A percentile compares a stretch with the other conserved stretches of the same genome.
These are phyloP conservation scores for Saiga tatarica DNA, from an alignment of 2,113 vertebrate genomes.

Conservation along the genomic window DNA sequence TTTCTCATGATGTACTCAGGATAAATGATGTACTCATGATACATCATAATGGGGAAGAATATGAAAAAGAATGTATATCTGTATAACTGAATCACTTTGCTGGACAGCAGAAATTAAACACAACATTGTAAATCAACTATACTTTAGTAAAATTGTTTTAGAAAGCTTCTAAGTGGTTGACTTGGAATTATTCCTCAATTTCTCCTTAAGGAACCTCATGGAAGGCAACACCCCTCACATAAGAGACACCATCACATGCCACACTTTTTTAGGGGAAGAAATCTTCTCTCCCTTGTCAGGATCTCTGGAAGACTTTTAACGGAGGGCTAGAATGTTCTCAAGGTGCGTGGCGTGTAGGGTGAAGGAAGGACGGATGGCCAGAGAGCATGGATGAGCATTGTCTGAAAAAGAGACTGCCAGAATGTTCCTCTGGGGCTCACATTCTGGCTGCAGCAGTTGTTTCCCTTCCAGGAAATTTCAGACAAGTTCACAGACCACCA, in stretches of 20 bases:
- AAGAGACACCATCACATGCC: rapidly evolving
- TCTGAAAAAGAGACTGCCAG: not conserved
- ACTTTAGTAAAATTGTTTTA: not conserved
- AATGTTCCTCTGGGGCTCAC: not conserved
- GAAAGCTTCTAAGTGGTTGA: not conserved
- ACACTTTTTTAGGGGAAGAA: not conserved
- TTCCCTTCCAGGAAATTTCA: slow-evolving; percentile 35
- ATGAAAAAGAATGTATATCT: not conserved
- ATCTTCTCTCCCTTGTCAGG: not conserved
- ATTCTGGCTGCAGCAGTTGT: not conserved
- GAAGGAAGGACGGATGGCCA: too few species aligned
- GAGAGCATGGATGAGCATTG: rapidly evolving
- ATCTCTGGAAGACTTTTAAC: not conserved
- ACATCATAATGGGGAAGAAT: not conserved
- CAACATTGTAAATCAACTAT: not conserved
- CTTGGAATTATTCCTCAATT: not conserved
- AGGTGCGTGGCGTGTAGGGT: not conserved
- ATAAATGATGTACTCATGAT: not conserved
- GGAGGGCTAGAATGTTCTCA: not conserved
- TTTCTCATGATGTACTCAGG: not conserved
- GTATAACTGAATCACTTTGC: not conserved
- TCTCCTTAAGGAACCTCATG: not conserved
- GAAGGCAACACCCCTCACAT: not conserved
- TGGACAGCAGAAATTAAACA: not conserved
- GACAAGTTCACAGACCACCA: slow-evolving; percentile 38